Evolutionary conservation across 2,888 invertebrate species (phyloP), one percentile per base, ranked within the genome.

Genomic region (Gari tellinella): DNA sequence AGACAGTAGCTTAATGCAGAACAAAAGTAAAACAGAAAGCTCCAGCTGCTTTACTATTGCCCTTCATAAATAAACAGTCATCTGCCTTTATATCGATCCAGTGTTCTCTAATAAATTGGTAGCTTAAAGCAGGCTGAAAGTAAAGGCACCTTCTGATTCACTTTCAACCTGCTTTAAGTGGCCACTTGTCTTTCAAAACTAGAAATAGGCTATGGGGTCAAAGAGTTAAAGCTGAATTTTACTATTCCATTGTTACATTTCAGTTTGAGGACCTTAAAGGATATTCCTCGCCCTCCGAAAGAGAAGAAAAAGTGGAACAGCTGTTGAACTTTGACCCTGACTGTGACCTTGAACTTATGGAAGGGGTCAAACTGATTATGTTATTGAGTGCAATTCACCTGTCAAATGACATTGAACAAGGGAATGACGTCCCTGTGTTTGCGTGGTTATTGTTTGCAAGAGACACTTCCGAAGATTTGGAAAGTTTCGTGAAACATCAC

Each of bases 331-430:
- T 82, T 53, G 86, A 87, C 72, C 82, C 84, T 4, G 82, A 80
- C 0, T 67, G 88, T 72, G 92, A 92, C 80, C 75, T 90, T 40
- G 85, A 87, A 62, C 84, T 92, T 41, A 89, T 92, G 89, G 92
- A 92, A 83, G 92, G 91, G 17, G 83, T 91, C 45, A 92, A 92
- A 78, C 80, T 92, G 48, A 89, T 93, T 75, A 92, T 93, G 93
- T 85, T 92, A 72, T 82, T 90, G 23, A 81, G 88, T 53, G 90
- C 91, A 19, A 83, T 91, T 25, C 85, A 90, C 40, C 85, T 93
- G 37, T 83, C 92, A 73, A 70, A 82, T 37, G 83, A 81, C 31
- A 84, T 84, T 64, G 75, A 80, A 23, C 85, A 74, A 23, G 91
- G 90, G 12, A 87, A 86, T 10, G 84, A 90, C 38, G 87, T 92